phyloP scores from a whole-genome alignment of 2,113 vertebrate genomes.

The Pavo muticus region DNA sequence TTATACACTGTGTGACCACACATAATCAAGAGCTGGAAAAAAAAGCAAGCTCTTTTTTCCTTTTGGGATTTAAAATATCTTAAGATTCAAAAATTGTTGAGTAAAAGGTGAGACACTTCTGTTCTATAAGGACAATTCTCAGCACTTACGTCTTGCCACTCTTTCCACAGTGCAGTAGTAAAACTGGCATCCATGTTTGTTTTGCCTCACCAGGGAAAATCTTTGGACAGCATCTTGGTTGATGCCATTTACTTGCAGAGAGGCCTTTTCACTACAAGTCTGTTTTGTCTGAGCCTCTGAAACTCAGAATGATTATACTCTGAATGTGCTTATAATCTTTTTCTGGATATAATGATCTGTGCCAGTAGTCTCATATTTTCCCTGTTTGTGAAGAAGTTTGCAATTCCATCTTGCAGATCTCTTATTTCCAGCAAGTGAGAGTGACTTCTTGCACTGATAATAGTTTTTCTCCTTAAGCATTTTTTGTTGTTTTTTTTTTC shows the following conservation, averaged over 20 bases:
- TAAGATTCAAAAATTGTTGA: background rate
- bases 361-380: background rate
- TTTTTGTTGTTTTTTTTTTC: background rate
- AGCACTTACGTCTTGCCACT: background rate
- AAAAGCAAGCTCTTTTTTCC: background rate
- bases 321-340: background rate
- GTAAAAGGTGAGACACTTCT: background rate
- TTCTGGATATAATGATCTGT: background rate
- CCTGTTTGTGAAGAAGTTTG: background rate
- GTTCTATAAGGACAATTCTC: background rate
- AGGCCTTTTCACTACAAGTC: background rate
- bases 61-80: background rate
- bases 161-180: background rate
- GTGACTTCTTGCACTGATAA: background rate
- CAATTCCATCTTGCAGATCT: background rate
- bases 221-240: rapidly evolving
- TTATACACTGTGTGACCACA: background rate
- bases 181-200: background rate
- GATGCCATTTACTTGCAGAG: background rate
- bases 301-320: background rate
- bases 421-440: background rate
- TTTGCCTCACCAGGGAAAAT: background rate
- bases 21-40: background rate
- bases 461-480: background rate
- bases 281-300: background rate